These are phyloP conservation scores for Plagiodera versicolora DNA, from an alignment of 2,888 invertebrate species.

Conservation along the genomic window DNA sequence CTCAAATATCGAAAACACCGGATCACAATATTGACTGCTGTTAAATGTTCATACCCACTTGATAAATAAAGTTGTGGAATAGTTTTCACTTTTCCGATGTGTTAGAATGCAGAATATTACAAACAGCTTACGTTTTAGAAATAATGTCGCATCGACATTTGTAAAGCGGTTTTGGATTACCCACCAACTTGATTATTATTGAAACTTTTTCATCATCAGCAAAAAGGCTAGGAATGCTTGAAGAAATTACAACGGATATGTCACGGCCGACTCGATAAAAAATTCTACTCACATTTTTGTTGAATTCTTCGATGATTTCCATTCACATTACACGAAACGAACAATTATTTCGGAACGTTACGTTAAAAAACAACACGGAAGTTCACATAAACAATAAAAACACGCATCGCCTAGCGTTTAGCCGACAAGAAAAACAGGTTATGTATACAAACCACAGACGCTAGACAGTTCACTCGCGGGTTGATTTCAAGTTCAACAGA, in stretches of 20 bases:
- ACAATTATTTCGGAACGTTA: neutral
- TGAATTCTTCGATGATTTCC: neutral
- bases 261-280: too few species aligned
- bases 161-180: slow-evolving; percentile 9
- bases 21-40: neutral
- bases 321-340: slow-evolving; percentile 11
- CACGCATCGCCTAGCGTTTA: slow-evolving; percentile 21
- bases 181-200: neutral
- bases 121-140: slow-evolving; percentile 19
- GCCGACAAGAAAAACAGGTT: slow-evolving; percentile 34
- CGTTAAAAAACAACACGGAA: slow-evolving; percentile 15
- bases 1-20: slow-evolving; percentile 16
- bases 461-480: slow-evolving; percentile 19
- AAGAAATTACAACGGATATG: neutral
- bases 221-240: slow-evolving; percentile 8
- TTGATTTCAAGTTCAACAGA: slow-evolving; percentile 13
- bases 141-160: slow-evolving; percentile 12
- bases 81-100: neutral
- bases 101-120: slow-evolving; percentile 4
- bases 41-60: neutral
- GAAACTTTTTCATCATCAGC: slow-evolving; percentile 16
- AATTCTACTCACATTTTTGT: slow-evolving; percentile 5
- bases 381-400: slow-evolving; percentile 28
- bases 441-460: slow-evolving; percentile 15
- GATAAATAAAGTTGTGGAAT: neutral